Base-by-base conservation (phyloP, 1,140 invertebrate genomes). In the Diabrotica undecimpunctata region DNA sequence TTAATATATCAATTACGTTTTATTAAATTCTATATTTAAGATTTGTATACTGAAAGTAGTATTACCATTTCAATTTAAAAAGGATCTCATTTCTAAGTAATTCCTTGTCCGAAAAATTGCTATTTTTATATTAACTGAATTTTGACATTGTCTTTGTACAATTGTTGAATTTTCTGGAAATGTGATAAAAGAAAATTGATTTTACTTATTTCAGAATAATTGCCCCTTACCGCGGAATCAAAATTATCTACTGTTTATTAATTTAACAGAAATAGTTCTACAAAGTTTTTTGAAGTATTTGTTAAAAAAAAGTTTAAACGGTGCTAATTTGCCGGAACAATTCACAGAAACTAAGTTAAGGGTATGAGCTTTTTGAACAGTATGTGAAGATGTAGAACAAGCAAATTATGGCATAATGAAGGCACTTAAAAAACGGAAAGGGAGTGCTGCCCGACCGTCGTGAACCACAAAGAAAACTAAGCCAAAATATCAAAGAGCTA, bases 111-210 rank as follows among this genome's bases (percentile, higher is more conserved):
- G 65, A 60, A 66, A 72, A 69, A 67, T 67, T 70, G 66, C 68
- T 74, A 75, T 75, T 74, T 75, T 75, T 74, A 66, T 75, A 74
- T 72, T 65, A 54, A 53, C 65, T 68, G 64, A 71, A 71, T 67
- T 67, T 64, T 39, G 67, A 67, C 60, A 66, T 69, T 62, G 61
- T 62, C 62, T 74, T 65, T 70, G 58, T 65, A 74, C 55, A 62
- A 65, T 73, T 71, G 71, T 73, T 71, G 64, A 72, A 72, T 70
- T 70, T 69, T 70, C 66, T 68, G 72, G 64, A 68, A 73, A 73
- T 76, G 74, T 76, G 74, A 76, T 76, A 73, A 72, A 68, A 67
- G 25, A 67, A 63, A 64, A 65, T 41, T 61, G 6, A 62, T 64
- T 72, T 64, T 71, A 41, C 54, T 50, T 69, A 39, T 69, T 67